Evolutionary conservation across 2,888 invertebrate genomes (phyloP).

Genomic region (Mechanitis messenoides): DNA sequence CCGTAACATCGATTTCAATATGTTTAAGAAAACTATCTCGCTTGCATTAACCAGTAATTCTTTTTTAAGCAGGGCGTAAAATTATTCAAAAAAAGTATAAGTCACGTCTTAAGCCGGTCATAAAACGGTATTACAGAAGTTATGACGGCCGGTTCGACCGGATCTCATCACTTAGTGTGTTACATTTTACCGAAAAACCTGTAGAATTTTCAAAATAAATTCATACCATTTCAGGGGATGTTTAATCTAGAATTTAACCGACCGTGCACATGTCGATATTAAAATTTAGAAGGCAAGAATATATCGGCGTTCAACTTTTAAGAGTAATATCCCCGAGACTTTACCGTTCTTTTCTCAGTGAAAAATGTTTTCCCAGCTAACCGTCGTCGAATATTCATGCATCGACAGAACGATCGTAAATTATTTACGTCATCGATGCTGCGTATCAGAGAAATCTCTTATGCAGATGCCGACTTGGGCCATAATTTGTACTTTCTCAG

Average conservation of each 20-base stretch:
- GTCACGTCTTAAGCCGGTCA: conserved; percentile 68
- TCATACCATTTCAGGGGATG: conserved; percentile 33
- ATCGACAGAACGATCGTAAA: conserved; percentile 51
- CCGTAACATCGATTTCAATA: conserved; percentile 29
- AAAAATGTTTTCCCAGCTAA: conserved; percentile 55
- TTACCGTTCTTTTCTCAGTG: conserved; percentile 50
- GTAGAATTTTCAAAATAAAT: conserved; percentile 55
- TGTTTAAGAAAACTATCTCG: conserved; percentile 43
- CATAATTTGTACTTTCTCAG: conserved; percentile 24
- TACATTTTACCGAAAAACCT: conserved; percentile 62
- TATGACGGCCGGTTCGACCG: conserved; percentile 65
- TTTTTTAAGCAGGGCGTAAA: conserved; percentile 63
- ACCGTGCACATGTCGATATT: conserved; percentile 63
- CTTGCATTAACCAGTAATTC: conserved; percentile 52
- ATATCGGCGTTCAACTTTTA: conserved; percentile 59
- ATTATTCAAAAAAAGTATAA: conserved; percentile 73
- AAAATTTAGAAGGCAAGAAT: conserved; percentile 62
- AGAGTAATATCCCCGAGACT: conserved; percentile 55
- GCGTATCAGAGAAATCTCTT: conserved; percentile 41
- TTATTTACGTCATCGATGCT: conserved; percentile 54
- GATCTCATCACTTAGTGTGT: conserved; percentile 69
- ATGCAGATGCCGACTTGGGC: conserved; percentile 39
- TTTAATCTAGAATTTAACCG: conserved; percentile 37
- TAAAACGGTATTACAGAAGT: conserved; percentile 73
- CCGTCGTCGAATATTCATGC: conserved; percentile 57